Conservation (phyloP, 2,797 vertebrate genomes). For the Sebastes baramenuke region DNA sequence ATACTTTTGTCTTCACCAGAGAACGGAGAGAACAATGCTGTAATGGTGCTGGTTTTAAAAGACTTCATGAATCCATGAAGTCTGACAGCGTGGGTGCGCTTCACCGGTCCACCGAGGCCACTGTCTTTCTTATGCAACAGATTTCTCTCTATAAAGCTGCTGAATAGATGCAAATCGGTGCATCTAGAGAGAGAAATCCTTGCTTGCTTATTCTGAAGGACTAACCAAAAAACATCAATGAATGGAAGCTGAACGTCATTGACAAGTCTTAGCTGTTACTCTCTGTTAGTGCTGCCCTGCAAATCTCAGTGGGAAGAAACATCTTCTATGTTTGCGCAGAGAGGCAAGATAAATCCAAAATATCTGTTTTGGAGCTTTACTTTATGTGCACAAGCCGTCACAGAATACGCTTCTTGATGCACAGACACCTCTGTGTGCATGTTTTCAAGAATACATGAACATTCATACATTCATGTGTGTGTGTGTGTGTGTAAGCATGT, state of each 20-base stretch:
- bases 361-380: neutral
- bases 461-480: neutral
- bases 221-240: neutral
- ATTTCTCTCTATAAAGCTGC: neutral
- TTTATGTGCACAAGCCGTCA: neutral
- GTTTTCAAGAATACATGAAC: slow-evolving; percentile 2
- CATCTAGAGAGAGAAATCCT: neutral
- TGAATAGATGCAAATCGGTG: neutral
- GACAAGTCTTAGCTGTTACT: neutral
- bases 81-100: slow-evolving; percentile 11
- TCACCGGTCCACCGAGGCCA: slow-evolving; percentile 3
- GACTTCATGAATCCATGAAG: neutral
- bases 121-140: neutral
- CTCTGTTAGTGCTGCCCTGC: neutral
- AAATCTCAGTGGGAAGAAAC: neutral
- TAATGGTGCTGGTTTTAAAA: neutral
- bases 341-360: neutral
- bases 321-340: neutral
- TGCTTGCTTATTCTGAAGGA: neutral
- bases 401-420: neutral
- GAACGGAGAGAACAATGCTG: neutral
- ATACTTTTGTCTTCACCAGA: neutral
- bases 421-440: neutral
- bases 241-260: neutral
- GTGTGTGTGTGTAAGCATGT: neutral